These are phyloP conservation scores for Tetropium fuscum DNA, from an alignment of 2,888 invertebrate species.

Conservation along the genomic window DNA sequence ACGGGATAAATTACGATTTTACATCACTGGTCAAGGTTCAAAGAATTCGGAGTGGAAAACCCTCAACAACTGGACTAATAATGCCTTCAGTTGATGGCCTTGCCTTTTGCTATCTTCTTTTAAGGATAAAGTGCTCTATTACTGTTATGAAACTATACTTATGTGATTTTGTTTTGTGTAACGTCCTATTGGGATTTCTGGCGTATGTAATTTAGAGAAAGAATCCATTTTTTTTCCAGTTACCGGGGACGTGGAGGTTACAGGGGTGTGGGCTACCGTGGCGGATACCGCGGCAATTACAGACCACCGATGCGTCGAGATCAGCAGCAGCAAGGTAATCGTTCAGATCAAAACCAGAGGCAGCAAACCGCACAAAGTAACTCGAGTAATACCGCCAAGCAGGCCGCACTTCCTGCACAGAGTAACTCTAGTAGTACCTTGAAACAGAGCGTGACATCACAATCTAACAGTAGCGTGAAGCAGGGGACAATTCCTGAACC, in stretches of 20 bases:
- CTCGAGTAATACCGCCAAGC: slow-evolving; percentile 27
- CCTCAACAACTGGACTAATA: too few species aligned
- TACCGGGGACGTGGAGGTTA: slow-evolving; percentile 74
- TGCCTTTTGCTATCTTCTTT: too few species aligned
- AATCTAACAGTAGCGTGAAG: slow-evolving; percentile 6
- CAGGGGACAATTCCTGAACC: slow-evolving; percentile 30
- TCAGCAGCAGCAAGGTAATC: slow-evolving; percentile 38
- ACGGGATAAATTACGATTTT: too few species aligned
- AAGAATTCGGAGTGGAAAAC: too few species aligned
- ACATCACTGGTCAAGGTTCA: too few species aligned
- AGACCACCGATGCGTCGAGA: slow-evolving; percentile 52
- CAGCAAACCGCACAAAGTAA: slow-evolving; percentile 27
- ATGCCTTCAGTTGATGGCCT: too few species aligned
- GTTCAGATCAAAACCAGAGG: slow-evolving; percentile 71
- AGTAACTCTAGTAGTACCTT: slow-evolving; percentile 6
- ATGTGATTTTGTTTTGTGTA: too few species aligned
- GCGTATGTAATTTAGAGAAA: too few species aligned
- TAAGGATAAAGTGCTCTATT: too few species aligned
- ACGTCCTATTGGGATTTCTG: too few species aligned
- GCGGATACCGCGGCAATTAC: slow-evolving; percentile 66
- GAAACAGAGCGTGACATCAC: not conserved
- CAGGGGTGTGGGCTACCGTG: slow-evolving; percentile 68
- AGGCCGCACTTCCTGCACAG: slow-evolving; percentile 9
- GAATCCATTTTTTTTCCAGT: slow-evolving; percentile 56
- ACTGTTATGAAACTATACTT: too few species aligned